phyloP scores from a whole-genome alignment of 2,113 vertebrate species.

The Paedocypris sp. region DNA sequence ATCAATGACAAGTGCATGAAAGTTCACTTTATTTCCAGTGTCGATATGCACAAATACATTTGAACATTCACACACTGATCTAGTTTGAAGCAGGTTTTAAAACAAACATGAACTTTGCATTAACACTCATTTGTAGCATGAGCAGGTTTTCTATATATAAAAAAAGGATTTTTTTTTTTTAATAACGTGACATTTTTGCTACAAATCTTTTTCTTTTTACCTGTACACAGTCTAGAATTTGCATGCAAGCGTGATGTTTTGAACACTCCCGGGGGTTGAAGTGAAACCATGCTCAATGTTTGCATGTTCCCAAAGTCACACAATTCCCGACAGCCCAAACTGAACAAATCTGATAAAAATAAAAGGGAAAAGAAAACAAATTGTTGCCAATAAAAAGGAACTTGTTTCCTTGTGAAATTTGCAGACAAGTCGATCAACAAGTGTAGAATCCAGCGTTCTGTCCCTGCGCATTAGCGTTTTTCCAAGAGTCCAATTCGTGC shows the following conservation, averaged over 20 bases:
- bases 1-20: background rate
- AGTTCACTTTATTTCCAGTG: conserved; percentile 12
- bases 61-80: conserved; percentile 14
- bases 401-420: conserved; percentile 6
- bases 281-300: background rate
- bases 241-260: conserved; percentile 2
- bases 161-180: too few species aligned
- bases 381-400: conserved; percentile 28
- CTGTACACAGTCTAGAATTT: background rate
- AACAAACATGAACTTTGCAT: background rate
- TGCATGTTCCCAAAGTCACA: background rate
- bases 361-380: conserved; percentile 1
- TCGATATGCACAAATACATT: conserved; percentile 6
- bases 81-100: background rate
- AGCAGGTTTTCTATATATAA: background rate
- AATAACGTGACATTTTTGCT: background rate
- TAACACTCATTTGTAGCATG: conserved; percentile 3
- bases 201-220: background rate
- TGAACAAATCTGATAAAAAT: conserved; percentile 4
- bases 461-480: conserved; percentile 25
- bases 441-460: conserved; percentile 30
- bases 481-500: conserved; percentile 16
- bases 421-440: conserved; percentile 23
- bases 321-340: background rate
- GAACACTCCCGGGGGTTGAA: background rate